phyloP scores from a whole-genome alignment of 1,140 invertebrate species.

The Teleopsis dalmanni region DNA sequence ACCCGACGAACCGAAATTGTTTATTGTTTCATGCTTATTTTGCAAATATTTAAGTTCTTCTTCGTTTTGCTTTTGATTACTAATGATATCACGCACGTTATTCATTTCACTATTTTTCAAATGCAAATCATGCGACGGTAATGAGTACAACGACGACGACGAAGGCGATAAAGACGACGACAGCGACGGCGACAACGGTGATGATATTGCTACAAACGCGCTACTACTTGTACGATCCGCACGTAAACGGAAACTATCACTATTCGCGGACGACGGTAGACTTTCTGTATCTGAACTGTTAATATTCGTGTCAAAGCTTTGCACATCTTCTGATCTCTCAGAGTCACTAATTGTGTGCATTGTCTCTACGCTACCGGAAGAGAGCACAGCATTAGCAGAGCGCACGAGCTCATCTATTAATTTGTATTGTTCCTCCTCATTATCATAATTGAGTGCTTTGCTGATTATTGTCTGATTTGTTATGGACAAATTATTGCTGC shows the following conservation, averaged over 20 bases:
- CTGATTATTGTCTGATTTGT: conserved; percentile 1
- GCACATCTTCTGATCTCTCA: conserved; percentile 5
- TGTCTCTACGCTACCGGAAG: not conserved
- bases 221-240: not conserved
- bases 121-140: no score
- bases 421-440: no score
- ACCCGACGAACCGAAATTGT: not conserved
- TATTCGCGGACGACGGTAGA: conserved; percentile 1
- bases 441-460: no score
- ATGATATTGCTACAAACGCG: no score
- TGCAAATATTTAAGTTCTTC: not conserved
- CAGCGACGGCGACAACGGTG: not conserved
- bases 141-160: no score
- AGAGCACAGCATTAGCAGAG: not conserved
- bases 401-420: not conserved
- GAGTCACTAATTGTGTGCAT: not conserved
- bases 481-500: not conserved
- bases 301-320: not conserved
- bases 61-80: not conserved
- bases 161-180: no score
- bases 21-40: not conserved
- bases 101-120: conserved; percentile 12
- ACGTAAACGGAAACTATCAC: conserved; percentile 12
- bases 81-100: conserved; percentile 14
- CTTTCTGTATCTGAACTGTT: not conserved